Conservation (phyloP, 2,888 invertebrate genomes). For the Gortyna flavago region DNA sequence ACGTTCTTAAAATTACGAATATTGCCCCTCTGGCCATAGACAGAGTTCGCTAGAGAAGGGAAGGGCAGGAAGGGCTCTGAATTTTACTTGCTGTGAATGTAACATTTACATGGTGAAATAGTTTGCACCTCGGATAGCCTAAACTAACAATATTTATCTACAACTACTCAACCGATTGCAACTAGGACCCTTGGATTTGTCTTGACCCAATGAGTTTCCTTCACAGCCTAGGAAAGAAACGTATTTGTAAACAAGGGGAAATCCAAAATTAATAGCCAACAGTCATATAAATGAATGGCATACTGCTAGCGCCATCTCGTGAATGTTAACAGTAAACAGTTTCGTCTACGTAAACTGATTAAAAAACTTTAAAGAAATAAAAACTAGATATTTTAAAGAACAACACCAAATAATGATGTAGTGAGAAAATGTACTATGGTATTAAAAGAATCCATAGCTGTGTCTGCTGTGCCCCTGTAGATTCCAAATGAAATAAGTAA, state of each 20-base stretch:
- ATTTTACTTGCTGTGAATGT: neutral
- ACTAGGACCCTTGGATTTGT: neutral
- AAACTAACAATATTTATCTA: neutral
- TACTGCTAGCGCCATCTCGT: constrained; percentile 37
- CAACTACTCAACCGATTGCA: neutral
- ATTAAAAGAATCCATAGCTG: neutral
- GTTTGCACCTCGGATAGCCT: neutral
- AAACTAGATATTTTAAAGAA: neutral
- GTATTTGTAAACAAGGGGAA: neutral
- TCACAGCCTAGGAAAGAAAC: neutral
- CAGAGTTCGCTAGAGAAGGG: neutral
- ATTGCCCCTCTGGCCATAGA: too few relatives aligned
- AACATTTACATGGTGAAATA: neutral
- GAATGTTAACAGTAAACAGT: neutral
- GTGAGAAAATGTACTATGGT: neutral
- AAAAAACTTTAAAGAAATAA: neutral
- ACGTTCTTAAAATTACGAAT: too few relatives aligned
- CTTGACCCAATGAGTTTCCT: neutral
- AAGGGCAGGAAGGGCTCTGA: neutral
- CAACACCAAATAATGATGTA: too few relatives aligned
- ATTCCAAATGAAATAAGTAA: neutral
- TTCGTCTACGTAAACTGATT: neutral
- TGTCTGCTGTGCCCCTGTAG: neutral
- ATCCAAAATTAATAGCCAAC: neutral
- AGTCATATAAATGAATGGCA: neutral